Base-by-base conservation (phyloP, 2,888 invertebrate genomes). In the Clanis bilineata region DNA sequence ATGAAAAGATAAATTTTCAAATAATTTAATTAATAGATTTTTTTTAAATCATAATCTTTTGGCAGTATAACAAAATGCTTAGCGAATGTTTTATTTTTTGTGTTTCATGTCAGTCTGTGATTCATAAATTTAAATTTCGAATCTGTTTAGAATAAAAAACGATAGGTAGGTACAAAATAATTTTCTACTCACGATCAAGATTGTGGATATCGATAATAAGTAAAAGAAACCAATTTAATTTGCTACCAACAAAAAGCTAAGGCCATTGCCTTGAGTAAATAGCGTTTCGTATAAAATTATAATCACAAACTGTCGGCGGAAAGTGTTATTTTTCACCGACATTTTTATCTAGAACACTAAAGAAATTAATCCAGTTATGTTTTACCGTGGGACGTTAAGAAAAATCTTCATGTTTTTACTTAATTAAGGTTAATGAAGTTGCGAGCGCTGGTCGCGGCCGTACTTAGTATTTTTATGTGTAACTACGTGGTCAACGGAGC, bases 371-470 rank as follows among this genome's bases (percentile, higher is more conserved):
- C 74, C 66, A 76, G 70, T 72, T 75, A 76, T 68, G 66, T 76
- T 80, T 76, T 79, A 79, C 80, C 85, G 84, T 86, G 85, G 82
- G 85, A 85, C 72, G 70, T 69, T 68, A 70, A 70, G 70, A 70
- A 77, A 73, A 74, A 71, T 63, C 73, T 74, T 69, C 43, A 58
- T 78, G 77, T 70, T 80, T 78, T 76, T 72, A 80, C 76, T 80
- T 86, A 85, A 88, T 88, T 90, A 85, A 84, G 77, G 77, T 80
- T 87, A 89, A 90, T 90, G 86, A 85, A 87, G 84, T 57, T 43
- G 51, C 57, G 36, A 57, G 32, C 32, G 41, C 41, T 36, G 25
- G 36, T 59, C 41, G 43, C n/a, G 28, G 12, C 23, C 44, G 77
- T 77, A 77, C 78, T 79, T 77, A 76, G 68, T 79, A 74, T 77